Conservation (phyloP, 2,797 vertebrate species). For the Geotrypetes seraphini region DNA sequence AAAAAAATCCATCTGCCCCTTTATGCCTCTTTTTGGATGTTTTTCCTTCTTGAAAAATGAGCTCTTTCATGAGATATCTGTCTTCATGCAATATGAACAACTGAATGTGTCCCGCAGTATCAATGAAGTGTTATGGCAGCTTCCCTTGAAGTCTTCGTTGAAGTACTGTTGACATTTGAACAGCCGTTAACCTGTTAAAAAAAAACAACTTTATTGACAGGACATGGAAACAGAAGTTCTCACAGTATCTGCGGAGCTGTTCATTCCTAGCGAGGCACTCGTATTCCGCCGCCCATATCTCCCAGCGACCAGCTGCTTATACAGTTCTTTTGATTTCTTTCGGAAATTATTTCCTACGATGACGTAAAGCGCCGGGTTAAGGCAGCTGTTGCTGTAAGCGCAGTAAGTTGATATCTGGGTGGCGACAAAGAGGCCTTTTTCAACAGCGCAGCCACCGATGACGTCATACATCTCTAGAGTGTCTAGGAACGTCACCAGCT, state of each 20-base stretch:
- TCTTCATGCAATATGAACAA: too few relatives aligned
- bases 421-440: conserved; percentile 41
- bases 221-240: conserved; percentile 39
- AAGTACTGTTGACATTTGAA: too few relatives aligned
- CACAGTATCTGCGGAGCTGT: conserved; percentile 41
- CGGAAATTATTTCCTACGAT: conserved; percentile 78
- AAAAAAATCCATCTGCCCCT: too few relatives aligned
- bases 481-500: conserved; percentile 63
- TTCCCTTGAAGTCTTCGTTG: too few relatives aligned
- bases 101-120: too few relatives aligned
- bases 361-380: conserved; percentile 80
- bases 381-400: conserved; percentile 74
- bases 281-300: conserved; percentile 3
- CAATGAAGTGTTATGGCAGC: background rate
- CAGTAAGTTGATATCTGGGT: conserved; percentile 56
- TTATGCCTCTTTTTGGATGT: too few relatives aligned
- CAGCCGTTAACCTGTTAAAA: background rate
- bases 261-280: conserved; percentile 12
- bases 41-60: too few relatives aligned
- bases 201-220: conserved; percentile 11
- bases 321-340: conserved; percentile 59
- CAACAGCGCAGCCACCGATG: conserved; percentile 35
- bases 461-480: conserved; percentile 40
- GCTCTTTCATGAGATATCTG: too few relatives aligned
- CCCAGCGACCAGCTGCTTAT: background rate